phyloP scores from a whole-genome alignment of 2,113 vertebrate species.

The Tretioscincus oriximinensis region DNA sequence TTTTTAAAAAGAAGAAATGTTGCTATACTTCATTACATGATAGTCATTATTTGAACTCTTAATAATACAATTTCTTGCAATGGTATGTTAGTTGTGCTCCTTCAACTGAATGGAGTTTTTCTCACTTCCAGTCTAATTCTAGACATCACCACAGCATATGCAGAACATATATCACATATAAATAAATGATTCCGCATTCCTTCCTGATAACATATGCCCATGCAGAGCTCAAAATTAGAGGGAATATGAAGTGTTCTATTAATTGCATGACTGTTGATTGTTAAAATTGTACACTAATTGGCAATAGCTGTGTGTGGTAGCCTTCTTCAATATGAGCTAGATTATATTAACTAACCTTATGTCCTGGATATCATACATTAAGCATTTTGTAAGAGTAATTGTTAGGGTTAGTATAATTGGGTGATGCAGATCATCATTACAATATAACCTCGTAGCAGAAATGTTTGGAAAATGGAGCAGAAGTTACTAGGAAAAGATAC shows the following conservation, averaged over 20 bases:
- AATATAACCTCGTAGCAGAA: constrained; percentile 47
- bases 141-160: constrained; percentile 45
- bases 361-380: constrained; percentile 67
- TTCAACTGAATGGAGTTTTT: constrained; percentile 8
- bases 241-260: constrained; percentile 66
- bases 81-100: background rate
- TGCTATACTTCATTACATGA: background rate
- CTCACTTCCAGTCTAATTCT: constrained; percentile 46
- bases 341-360: constrained; percentile 70
- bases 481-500: constrained; percentile 43
- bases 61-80: background rate
- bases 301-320: constrained; percentile 72
- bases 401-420: constrained; percentile 62
- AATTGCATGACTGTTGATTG: constrained; percentile 73
- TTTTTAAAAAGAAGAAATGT: background rate
- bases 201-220: constrained; percentile 68
- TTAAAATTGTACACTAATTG: constrained; percentile 75
- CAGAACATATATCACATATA: constrained; percentile 52
- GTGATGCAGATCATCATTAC: constrained; percentile 67
- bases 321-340: constrained; percentile 68
- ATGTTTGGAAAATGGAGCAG: constrained; percentile 29
- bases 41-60: background rate
- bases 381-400: constrained; percentile 54
- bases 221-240: constrained; percentile 66
- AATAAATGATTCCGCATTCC: constrained; percentile 65